Base-by-base conservation (phyloP, 2,888 invertebrate species). In the Kuschelorhynchus macadamiae region DNA sequence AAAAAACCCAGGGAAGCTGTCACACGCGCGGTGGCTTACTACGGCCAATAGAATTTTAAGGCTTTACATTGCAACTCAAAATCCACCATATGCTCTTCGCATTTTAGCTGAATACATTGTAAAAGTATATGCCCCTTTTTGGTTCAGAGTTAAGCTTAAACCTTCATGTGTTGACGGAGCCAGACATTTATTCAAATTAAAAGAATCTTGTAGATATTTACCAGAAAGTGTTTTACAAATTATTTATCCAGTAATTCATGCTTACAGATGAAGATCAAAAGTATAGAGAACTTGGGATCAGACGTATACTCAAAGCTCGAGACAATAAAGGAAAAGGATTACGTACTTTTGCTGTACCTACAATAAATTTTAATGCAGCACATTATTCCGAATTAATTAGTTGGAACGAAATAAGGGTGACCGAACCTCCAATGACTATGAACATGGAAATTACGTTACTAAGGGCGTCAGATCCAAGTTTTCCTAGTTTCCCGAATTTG, bases 101-200 rank as follows among this genome's bases (percentile, higher is more conserved):
- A 21, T 21, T 4, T 50, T 50, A 25, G 50, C 11, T 7, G 25
- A 21, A 1, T 50, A 14, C 25, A 50, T 25, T 5, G 11, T 33
- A 12, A 50, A 50, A 7, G 50, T 50, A 20, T 50, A 50, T 50
- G 50, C 20, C 17, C 30, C 30, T 21, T 16, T 50, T 2, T 50
- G 50, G 50, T 50, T 50, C 11, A 50, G 16, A 21, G 21, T 50
- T 1, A 50, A 50, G 25, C 8, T 9, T 16, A 36, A 36, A 14
- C 20, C 55, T 14, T 36, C 33, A 14, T 36, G 39, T 20, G 33
- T 14, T 17, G 16, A 55, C 18, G 50, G 25, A 14, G n/a, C 50
- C 2, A 18, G 50, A 30, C 50, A 50, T 11, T 50, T 50, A 21
- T 25, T 18, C n/a, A 25, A 25, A 11, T 30, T 50, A 16, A 50